Conservation (phyloP, 2,797 vertebrate genomes). For the Anguilla anguilla region DNA sequence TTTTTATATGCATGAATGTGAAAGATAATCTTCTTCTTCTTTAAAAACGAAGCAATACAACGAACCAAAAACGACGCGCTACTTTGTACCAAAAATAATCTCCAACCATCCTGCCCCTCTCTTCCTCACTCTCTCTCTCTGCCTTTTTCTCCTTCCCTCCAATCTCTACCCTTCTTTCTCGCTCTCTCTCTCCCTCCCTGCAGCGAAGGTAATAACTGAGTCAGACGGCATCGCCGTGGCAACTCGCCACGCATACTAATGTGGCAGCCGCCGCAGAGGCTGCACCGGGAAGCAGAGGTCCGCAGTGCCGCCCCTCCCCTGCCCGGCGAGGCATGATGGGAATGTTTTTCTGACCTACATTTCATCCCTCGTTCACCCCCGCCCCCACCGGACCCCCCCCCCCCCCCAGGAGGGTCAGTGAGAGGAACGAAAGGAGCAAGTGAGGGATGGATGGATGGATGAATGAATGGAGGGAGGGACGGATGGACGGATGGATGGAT, state of each 20-base stretch:
- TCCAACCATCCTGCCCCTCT: background rate
- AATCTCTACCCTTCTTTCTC: background rate
- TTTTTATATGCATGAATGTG: background rate
- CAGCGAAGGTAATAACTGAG: background rate
- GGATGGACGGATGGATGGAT: too few relatives aligned
- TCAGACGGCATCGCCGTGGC: conserved; percentile 14
- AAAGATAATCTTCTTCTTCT: background rate
- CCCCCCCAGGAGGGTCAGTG: conserved; percentile 25
- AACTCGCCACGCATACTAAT: conserved; percentile 41
- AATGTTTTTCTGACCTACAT: conserved; percentile 76
- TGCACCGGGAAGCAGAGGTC: conserved; percentile 34
- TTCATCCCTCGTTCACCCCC: conserved; percentile 37
- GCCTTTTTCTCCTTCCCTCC: background rate
- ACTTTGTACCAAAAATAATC: background rate
- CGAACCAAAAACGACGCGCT: background rate
- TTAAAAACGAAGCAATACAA: background rate
- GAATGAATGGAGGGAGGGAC: too few relatives aligned
- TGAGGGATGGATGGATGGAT: conserved; percentile 2
- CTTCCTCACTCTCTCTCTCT: background rate
- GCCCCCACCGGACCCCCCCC: background rate
- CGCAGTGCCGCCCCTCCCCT: conserved; percentile 45
- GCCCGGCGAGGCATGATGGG: conserved; percentile 40
- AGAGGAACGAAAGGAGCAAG: conserved; percentile 5
- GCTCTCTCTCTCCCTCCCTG: background rate
- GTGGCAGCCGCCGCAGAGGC: conserved; percentile 40